Conservation (phyloP, 1,140 invertebrate species). For the Aphelenchoides avenae region DNA sequence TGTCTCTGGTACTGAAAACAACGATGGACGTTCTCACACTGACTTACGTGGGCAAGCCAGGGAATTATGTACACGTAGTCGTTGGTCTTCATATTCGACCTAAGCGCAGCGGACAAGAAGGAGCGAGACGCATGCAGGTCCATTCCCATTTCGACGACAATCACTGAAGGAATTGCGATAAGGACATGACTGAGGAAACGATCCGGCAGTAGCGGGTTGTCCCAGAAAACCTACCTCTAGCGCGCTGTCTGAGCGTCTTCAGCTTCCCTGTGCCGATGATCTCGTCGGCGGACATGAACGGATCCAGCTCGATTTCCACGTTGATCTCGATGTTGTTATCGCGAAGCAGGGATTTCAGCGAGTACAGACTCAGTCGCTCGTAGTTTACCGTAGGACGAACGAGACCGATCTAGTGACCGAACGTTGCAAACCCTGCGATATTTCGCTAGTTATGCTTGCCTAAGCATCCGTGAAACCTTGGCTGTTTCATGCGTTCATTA, state of each 20-base stretch:
- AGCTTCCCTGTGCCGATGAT: constrained; percentile 50
- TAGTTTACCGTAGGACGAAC: constrained; percentile 38
- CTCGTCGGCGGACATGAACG: constrained; percentile 50
- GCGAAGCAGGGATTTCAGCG: constrained; percentile 46
- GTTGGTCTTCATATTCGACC: constrained; percentile 43
- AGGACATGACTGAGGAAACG: too few relatives aligned
- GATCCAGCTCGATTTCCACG: constrained; percentile 49
- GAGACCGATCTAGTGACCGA: too few relatives aligned
- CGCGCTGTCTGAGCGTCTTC: constrained; percentile 33
- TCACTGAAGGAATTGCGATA: too few relatives aligned
- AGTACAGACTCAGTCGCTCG: constrained; percentile 50
- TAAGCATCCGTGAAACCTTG: too few relatives aligned
- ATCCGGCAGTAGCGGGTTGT: too few relatives aligned
- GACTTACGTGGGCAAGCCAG: constrained; percentile 55
- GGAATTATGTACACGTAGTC: constrained; percentile 57
- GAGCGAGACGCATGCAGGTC: constrained; percentile 42
- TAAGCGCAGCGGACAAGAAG: constrained; percentile 48
- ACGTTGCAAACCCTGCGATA: too few relatives aligned
- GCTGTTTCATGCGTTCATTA: neutral
- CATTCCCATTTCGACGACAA: constrained; percentile 53
- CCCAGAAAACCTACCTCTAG: constrained; percentile 45
- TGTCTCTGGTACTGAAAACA: constrained; percentile 39
- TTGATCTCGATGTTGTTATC: constrained; percentile 50
- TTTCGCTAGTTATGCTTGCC: too few relatives aligned
- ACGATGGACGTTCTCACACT: neutral